A percentile compares a stretch with the other conserved stretches of the same genome.
phyloP scores from a whole-genome alignment of 2,113 vertebrate genomes.

The Toxostoma redivivum region DNA sequence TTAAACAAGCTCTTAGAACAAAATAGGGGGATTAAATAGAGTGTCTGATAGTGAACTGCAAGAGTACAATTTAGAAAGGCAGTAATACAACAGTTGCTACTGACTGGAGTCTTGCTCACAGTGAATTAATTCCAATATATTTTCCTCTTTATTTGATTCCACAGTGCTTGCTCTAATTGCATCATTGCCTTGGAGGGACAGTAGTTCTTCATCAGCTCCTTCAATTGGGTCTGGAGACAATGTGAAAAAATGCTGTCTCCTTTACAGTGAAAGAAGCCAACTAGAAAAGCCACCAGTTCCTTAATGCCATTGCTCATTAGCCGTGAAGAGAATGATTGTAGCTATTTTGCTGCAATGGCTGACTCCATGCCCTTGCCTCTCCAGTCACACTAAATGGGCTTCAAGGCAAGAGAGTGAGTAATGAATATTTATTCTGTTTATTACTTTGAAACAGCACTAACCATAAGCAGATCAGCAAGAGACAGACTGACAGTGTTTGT shows the following conservation, averaged over 20 bases:
- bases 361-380: background rate
- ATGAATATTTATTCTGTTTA: background rate
- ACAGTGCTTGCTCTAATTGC: constrained; percentile 66
- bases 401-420: background rate
- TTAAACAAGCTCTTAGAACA: constrained; percentile 30
- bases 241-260: constrained; percentile 8
- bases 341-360: background rate
- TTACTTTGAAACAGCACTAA: background rate
- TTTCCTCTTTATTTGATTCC: constrained; percentile 56
- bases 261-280: background rate
- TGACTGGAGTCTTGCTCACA: constrained; percentile 29
- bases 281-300: background rate
- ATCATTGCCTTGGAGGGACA: constrained; percentile 55
- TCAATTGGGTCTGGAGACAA: constrained; percentile 47
- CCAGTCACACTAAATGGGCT: background rate
- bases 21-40: background rate
- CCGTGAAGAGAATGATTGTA: background rate
- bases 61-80: constrained; percentile 64
- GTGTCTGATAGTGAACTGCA: background rate
- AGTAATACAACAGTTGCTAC: constrained; percentile 34
- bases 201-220: constrained; percentile 60
- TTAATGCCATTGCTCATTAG: background rate
- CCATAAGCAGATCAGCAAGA: background rate
- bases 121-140: constrained; percentile 70
- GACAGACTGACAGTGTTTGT: background rate